Conservation (phyloP, 2,888 invertebrate genomes). For the Trachelus tabidus region DNA sequence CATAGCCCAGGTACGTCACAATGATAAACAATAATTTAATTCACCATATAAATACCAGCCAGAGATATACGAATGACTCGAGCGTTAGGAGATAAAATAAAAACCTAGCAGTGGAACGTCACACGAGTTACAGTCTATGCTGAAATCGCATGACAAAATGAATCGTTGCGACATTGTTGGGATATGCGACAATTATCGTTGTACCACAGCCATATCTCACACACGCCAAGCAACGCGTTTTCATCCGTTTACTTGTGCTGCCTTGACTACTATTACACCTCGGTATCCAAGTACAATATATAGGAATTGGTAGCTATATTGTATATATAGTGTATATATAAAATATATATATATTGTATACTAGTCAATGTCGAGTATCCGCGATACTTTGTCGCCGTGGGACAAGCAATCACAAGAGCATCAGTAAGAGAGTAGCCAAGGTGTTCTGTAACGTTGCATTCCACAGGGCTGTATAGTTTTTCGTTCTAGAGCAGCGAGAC, state of each 20-base stretch:
- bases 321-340: too few species aligned
- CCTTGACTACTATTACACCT: not conserved
- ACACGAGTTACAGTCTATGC: constrained; percentile 31
- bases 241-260: constrained; percentile 18
- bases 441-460: constrained; percentile 60
- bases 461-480: constrained; percentile 61
- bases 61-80: not conserved
- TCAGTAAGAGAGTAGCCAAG: constrained; percentile 31
- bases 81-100: not conserved
- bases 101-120: constrained; percentile 43
- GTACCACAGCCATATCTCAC: constrained; percentile 58
- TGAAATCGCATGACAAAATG: constrained; percentile 41
- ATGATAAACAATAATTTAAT: not conserved
- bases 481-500: constrained; percentile 54
- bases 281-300: too few species aligned
- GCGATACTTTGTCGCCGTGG: not conserved
- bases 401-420: not conserved
- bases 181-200: constrained; percentile 60
- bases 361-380: not conserved
- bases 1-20: not conserved
- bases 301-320: too few species aligned
- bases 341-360: not conserved
- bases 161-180: constrained; percentile 52
- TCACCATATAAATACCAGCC: not conserved
- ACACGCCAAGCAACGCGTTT: constrained; percentile 37